A percentile compares a stretch with the other conserved stretches of the same genome.
Conservation (phyloP, 2,113 vertebrate species). For the Merops nubicus region DNA sequence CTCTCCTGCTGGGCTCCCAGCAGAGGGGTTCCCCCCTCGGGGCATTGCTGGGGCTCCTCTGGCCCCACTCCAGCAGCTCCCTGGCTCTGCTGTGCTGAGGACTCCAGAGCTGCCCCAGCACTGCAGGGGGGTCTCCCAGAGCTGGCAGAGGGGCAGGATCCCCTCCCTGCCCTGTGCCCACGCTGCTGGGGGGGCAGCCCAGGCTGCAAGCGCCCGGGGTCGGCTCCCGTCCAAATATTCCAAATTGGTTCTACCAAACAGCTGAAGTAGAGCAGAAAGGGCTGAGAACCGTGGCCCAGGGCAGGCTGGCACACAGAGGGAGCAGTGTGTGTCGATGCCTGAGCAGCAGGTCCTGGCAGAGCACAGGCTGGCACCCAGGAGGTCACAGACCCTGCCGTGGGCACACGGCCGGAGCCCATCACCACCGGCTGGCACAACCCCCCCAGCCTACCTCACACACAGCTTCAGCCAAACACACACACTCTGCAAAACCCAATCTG, state of each 20-base stretch:
- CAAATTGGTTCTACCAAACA: background rate
- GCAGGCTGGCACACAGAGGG: background rate
- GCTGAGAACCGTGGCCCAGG: background rate
- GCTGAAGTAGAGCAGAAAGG: background rate
- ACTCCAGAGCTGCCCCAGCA: too few species aligned
- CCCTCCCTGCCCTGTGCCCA: too few species aligned
- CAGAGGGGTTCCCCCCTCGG: too few species aligned
- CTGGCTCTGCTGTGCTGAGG: too few species aligned
- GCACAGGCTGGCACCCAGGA: background rate
- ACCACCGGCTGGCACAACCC: background rate
- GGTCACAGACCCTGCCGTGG: accelerated
- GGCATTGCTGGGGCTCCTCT: too few species aligned
- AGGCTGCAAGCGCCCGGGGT: too few species aligned
- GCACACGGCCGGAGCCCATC: background rate
- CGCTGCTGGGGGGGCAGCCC: too few species aligned
- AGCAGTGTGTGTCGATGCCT: background rate
- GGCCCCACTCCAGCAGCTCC: too few species aligned
- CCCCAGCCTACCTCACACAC: background rate
- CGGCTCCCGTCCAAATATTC: too few species aligned
- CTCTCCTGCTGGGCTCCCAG: too few species aligned
- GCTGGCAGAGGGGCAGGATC: too few species aligned
- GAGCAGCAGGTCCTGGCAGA: accelerated
- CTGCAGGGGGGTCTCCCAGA: too few species aligned
- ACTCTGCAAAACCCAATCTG: background rate
- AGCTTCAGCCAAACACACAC: background rate